phyloP scores from a whole-genome alignment of 2,113 vertebrate species.

The Gnathonemus longibarbis region DNA sequence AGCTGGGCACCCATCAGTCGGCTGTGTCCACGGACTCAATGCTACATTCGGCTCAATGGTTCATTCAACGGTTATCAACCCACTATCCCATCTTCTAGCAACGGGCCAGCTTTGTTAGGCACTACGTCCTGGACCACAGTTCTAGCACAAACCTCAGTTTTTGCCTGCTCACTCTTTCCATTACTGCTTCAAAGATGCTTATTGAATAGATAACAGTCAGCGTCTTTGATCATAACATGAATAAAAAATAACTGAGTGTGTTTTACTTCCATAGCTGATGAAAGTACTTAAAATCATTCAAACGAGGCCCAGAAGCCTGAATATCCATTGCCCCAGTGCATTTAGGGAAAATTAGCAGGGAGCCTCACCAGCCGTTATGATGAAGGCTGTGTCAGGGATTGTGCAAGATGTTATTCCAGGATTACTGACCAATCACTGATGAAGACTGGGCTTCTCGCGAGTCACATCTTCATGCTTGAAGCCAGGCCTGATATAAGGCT shows the following conservation, averaged over 20 bases:
- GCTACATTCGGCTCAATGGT: not conserved
- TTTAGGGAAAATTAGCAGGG: slow-evolving; percentile 14
- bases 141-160: not conserved
- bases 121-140: not conserved
- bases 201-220: not conserved
- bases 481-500: not conserved
- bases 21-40: too few species aligned
- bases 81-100: not conserved
- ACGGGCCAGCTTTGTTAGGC: not conserved
- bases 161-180: not conserved
- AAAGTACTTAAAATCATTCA: slow-evolving; percentile 51
- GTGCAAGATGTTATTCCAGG: not conserved
- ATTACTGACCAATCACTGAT: not conserved
- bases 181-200: not conserved
- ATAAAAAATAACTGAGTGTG: slow-evolving; percentile 52
- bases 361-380: slow-evolving; percentile 35
- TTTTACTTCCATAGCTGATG: slow-evolving; percentile 41
- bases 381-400: not conserved
- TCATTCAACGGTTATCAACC: not conserved
- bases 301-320: slow-evolving; percentile 55
- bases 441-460: not conserved
- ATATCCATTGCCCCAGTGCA: slow-evolving; percentile 16
- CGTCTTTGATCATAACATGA: slow-evolving; percentile 26
- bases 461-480: not conserved
- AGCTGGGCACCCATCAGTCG: not conserved